These are phyloP conservation scores for Rotaria macrura DNA, from an alignment of 2,888 invertebrate species.

Conservation along the genomic window DNA sequence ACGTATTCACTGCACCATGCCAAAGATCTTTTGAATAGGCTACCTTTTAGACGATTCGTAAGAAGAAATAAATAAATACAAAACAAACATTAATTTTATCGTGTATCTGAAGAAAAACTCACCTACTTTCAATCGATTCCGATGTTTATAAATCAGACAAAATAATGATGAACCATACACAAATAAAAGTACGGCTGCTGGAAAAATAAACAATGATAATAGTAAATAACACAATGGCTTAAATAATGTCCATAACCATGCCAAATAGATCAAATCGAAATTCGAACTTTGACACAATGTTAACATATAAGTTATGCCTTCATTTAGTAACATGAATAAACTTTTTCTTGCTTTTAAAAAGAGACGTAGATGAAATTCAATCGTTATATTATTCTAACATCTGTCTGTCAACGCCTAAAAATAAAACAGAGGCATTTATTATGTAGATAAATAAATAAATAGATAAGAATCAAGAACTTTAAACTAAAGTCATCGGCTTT, in stretches of 20 bases:
- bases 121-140: constrained; percentile 30
- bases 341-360: too few relatives aligned
- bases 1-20: constrained; percentile 28
- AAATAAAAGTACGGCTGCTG: constrained; percentile 18
- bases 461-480: not conserved
- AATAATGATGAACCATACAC: constrained; percentile 29
- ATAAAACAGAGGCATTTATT: not conserved
- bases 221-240: constrained; percentile 16
- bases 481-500: not conserved
- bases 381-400: too few relatives aligned
- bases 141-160: constrained; percentile 28
- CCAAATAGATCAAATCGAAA: constrained; percentile 27
- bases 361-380: not conserved
- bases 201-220: constrained; percentile 26
- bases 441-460: not conserved
- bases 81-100: too few relatives aligned
- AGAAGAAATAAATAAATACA: too few relatives aligned
- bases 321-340: not conserved
- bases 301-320: not conserved
- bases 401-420: not conserved
- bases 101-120: not conserved
- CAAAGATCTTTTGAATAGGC: constrained; percentile 30
- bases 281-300: not conserved
- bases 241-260: constrained; percentile 27
- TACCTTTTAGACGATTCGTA: not conserved